Base-by-base conservation (phyloP, 2,888 invertebrate species). In the Serrognathus titanus region DNA sequence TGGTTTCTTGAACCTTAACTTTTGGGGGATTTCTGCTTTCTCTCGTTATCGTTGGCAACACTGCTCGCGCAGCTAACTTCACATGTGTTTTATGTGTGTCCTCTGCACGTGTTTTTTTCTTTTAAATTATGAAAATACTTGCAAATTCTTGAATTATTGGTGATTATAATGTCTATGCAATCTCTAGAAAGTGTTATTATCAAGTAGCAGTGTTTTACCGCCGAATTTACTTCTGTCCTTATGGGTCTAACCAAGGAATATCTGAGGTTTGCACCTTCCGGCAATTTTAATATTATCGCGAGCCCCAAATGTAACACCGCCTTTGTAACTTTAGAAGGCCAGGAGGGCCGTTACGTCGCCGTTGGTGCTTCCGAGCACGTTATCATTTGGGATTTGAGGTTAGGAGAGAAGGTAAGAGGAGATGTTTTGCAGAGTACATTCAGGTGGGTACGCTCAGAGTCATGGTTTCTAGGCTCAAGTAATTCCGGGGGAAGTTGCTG, bases 241-340 rank as follows among this genome's bases (percentile, higher is more conserved):
- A 94, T 94, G 94, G 93, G 92, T 50, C 79, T 94, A 54, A 94
- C 97, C 7, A 97, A 94, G 73, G 94, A 98, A 79, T 98, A 98
- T 83, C 82, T 97, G 64, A 87, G 94, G 50, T 97, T 92, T 75
- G 85, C 84, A 24, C 86, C 92, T 1, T 85, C 86, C 58, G 93
- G 92, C 7, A 88, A 88, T 60, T 94, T 96, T 74, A 96, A 95
- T 74, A 85, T 97, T 45, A 90, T 98, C 56, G 87, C 89, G 3
- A 90, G 89, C 75, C 78, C 84, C 24, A 84, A 88, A 60, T 89
- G 93, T 63, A 95, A 95, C 78, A 81, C 89, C 36, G 82, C 84
- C 53, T 94, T 93, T 76, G 85, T 96, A 1, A 86, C 89, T 39
- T 79, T 89, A 56, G 85, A 89, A 67, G 87, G 87, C 48, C 85